phyloP scores from a whole-genome alignment of 2,113 vertebrate genomes.

The Morone saxatilis region DNA sequence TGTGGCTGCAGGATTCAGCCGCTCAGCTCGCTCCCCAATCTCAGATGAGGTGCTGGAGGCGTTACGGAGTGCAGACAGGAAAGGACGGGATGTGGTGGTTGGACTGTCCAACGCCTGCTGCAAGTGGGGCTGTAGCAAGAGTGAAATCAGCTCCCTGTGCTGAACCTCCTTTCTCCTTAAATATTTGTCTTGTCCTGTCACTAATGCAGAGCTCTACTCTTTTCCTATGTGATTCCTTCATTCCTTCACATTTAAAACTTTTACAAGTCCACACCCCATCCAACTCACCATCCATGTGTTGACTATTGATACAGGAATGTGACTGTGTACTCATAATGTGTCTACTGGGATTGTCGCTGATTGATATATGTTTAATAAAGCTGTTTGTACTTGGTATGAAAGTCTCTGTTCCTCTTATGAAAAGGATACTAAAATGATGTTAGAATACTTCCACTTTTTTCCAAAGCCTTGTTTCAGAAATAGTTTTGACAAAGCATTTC shows the following conservation, averaged over 20 bases:
- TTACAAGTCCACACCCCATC: neutral
- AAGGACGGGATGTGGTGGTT: slow-evolving; percentile 82
- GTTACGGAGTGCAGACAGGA: slow-evolving; percentile 78
- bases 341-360: no score
- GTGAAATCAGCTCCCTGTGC: slow-evolving; percentile 89
- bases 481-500: slow-evolving; percentile 31
- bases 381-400: slow-evolving; percentile 40
- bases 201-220: slow-evolving; percentile 13
- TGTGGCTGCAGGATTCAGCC: slow-evolving; percentile 55
- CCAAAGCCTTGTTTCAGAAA: slow-evolving; percentile 31
- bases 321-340: slow-evolving; percentile 15
- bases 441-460: slow-evolving; percentile 58
- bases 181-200: neutral
- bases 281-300: slow-evolving; percentile 2
- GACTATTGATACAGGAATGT: slow-evolving; percentile 18
- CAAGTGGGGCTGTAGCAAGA: slow-evolving; percentile 89
- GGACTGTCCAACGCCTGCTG: slow-evolving; percentile 89
- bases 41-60: slow-evolving; percentile 81
- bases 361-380: slow-evolving; percentile 66
- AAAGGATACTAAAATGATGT: neutral
- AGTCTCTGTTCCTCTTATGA: slow-evolving; percentile 18
- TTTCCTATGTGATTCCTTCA: slow-evolving; percentile 1
- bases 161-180: slow-evolving; percentile 58
- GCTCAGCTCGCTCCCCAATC: slow-evolving; percentile 72
- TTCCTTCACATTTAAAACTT: neutral